Evolutionary conservation across 2,888 invertebrate species (phyloP), one percentile per base, ranked within the genome.

Genomic region (Scaptomyza flava): DNA sequence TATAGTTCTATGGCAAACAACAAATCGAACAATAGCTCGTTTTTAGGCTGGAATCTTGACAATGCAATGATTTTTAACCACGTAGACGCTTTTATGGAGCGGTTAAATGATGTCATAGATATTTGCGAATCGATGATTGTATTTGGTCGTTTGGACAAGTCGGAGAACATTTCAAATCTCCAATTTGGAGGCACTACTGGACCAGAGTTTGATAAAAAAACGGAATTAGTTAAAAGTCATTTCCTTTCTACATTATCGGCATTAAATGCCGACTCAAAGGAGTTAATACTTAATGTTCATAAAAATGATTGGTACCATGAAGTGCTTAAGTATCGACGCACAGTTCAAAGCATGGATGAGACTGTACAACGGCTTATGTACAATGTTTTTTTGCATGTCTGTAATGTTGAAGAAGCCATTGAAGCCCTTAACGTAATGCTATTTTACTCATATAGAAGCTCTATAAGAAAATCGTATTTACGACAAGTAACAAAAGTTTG

Each of bases 121-220:
- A 95, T 98, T 34, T 97, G 97, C 90, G 96, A 96, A 81, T 95
- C 96, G 54, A 97, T 98, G 95, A 95, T 96, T 67, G 96, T 96
- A 66, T 98, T 97, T 92, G 96, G 96, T 8, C 94, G 96, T 92
- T 93, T 95, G 79, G 95, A 96, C 83, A 97, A 97, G 89, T 93
- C 95, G 0, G 94, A 94, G 71, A 90, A 92, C 9, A 94, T 95
- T 62, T 93, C 94, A 7, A 94, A 95, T 89, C 96, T 97, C 0
- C 93, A 93, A 75, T 98, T 98, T 91, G 94, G 95, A 2, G 96
- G 97, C 0, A 95, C 96, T 0, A 93, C 94, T 48, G 95, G 96
- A 0, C 91, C 92, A 7, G 94, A 94, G 72, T 95, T 95, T 81
- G 95, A 95, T 81, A 93, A 92, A 46, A 94, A 95, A 81, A 95